Evolutionary conservation across 2,888 invertebrate species (phyloP).

Genomic region (Ditula angustiorana): DNA sequence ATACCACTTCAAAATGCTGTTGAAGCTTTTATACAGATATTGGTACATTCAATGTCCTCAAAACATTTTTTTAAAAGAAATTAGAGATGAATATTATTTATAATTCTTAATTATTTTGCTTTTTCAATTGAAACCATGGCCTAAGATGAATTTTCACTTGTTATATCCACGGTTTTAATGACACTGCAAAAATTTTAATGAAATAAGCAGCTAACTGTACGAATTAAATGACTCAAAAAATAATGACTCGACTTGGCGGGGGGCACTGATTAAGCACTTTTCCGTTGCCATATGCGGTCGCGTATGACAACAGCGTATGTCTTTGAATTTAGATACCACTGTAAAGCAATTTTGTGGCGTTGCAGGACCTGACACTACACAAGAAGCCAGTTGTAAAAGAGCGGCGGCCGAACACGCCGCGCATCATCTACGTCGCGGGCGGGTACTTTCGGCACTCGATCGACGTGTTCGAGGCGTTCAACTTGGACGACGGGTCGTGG

Average conservation of each 20-base stretch:
- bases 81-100: no score
- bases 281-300: background rate
- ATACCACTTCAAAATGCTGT: no score
- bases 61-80: no score
- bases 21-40: no score
- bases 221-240: background rate
- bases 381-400: slow-evolving; percentile 94
- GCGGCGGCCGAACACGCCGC: slow-evolving; percentile 94
- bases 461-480: slow-evolving; percentile 95
- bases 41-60: no score
- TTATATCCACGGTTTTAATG: background rate
- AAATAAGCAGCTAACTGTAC: background rate
- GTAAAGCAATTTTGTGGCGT: no score
- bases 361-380: slow-evolving; percentile 93
- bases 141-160: no score
- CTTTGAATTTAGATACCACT: no score
- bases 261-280: background rate
- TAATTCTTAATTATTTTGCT: background rate
- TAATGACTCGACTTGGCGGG: no score
- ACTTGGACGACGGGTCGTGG: slow-evolving; percentile 95
- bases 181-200: background rate
- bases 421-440: slow-evolving; percentile 96
- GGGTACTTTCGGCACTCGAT: slow-evolving; percentile 95
- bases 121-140: no score
- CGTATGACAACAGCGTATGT: no score